These are phyloP conservation scores for Pyrrhosoma nymphula DNA, from an alignment of 2,888 invertebrate genomes.

Conservation along the genomic window DNA sequence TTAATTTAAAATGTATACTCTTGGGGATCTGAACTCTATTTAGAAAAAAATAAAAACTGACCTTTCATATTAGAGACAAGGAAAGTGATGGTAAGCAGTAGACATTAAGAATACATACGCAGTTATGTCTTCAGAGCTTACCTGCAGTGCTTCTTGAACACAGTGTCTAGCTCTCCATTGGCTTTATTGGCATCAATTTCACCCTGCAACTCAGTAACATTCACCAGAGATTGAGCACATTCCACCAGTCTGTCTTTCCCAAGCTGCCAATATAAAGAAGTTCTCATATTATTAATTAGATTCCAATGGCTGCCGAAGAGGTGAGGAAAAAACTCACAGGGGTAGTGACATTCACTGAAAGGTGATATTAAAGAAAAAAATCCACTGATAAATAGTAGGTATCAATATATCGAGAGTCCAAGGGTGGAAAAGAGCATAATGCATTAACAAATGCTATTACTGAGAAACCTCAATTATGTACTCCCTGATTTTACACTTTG, in stretches of 20 bases:
- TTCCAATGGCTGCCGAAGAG: not conserved
- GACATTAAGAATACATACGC: not conserved
- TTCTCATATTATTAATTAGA: not conserved
- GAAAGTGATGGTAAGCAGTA: too few relatives aligned
- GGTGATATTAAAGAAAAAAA: too few relatives aligned
- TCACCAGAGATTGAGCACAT: slow-evolving; percentile 82
- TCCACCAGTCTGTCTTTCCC: slow-evolving; percentile 79
- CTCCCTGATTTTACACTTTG: too few relatives aligned
- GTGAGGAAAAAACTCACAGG: not conserved
- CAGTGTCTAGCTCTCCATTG: slow-evolving; percentile 84
- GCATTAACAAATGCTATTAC: too few relatives aligned
- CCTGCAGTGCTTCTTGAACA: slow-evolving; percentile 86
- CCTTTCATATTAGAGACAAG: too few relatives aligned
- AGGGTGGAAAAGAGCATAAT: too few relatives aligned
- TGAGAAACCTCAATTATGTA: too few relatives aligned
- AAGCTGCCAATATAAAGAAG: slow-evolving; percentile 72
- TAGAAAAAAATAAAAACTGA: not conserved
- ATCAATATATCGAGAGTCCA: too few relatives aligned
- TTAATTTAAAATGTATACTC: too few relatives aligned
- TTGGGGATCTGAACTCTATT: too few relatives aligned
- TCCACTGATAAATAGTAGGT: too few relatives aligned
- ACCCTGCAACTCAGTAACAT: slow-evolving; percentile 80
- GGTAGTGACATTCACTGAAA: not conserved
- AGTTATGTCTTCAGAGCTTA: slow-evolving; percentile 70
- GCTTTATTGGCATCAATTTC: slow-evolving; percentile 87